These are phyloP conservation scores for Calameuta filiformis DNA, from an alignment of 2,888 invertebrate species.

Conservation along the genomic window DNA sequence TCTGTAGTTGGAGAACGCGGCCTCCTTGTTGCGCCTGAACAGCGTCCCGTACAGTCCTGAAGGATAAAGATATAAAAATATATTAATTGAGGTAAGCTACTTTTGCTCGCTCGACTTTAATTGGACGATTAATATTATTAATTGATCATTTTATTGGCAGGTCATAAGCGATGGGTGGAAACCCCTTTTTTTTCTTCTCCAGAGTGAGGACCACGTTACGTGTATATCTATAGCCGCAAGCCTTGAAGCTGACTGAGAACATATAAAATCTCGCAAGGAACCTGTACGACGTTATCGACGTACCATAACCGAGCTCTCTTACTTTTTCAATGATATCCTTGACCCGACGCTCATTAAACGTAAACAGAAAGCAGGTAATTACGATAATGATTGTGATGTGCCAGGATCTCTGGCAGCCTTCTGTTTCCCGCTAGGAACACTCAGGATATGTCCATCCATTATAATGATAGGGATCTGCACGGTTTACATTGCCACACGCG, in stretches of 20 bases:
- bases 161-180: background rate
- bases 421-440: conserved; percentile 5
- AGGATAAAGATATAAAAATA: conserved; percentile 38
- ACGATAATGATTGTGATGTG: conserved; percentile 17
- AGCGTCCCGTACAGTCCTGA: conserved; percentile 86
- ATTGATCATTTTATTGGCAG: background rate
- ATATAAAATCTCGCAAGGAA: background rate
- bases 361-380: conserved; percentile 17
- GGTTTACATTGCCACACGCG: background rate
- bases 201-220: background rate
- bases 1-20: conserved; percentile 91
- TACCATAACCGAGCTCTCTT: background rate
- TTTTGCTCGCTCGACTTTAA: background rate
- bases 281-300: background rate
- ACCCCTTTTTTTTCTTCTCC: background rate
- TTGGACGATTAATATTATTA: background rate
- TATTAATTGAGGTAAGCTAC: background rate
- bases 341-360: conserved; percentile 24
- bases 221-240: background rate
- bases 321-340: conserved; percentile 20
- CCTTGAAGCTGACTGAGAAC: background rate
- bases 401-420: background rate
- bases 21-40: conserved; percentile 89
- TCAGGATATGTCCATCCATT: conserved; percentile 31
- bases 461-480: conserved; percentile 29